Conservation (phyloP, 1,140 invertebrate genomes). For the Cotesia chilonis region DNA sequence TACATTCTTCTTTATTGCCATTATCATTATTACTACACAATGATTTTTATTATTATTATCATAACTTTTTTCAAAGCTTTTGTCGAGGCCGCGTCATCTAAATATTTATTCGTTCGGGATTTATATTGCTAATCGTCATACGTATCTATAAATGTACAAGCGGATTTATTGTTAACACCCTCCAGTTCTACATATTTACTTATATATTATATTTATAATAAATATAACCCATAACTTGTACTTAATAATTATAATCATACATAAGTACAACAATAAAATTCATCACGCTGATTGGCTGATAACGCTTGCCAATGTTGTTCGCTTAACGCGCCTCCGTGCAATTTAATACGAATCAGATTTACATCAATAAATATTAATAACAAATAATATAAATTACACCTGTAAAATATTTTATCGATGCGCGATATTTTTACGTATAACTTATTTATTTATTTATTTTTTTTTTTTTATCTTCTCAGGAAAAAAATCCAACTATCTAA, state of each 20-base stretch:
- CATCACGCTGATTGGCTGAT: slow-evolving; percentile 51
- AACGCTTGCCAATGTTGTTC: slow-evolving; percentile 57
- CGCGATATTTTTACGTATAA: too few relatives aligned
- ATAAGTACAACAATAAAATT: slow-evolving; percentile 21
- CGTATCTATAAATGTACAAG: slow-evolving; percentile 1
- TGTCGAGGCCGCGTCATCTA: not conserved
- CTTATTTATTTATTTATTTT: slow-evolving; percentile 21
- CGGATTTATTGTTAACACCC: not conserved
- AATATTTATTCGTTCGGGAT: not conserved
- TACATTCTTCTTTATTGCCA: too few relatives aligned
- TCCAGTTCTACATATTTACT: not conserved
- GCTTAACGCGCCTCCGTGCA: slow-evolving; percentile 47
- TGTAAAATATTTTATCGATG: too few relatives aligned
- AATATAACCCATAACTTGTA: too few relatives aligned
- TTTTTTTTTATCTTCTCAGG: not conserved
- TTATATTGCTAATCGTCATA: not conserved
- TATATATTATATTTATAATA: not conserved
- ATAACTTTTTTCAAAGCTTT: not conserved
- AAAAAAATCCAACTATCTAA: too few relatives aligned
- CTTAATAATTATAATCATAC: not conserved
- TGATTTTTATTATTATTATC: too few relatives aligned
- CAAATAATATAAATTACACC: slow-evolving; percentile 9
- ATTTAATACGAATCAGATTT: slow-evolving; percentile 6
- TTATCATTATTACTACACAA: too few relatives aligned
- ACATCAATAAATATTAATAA: slow-evolving; percentile 26